Conservation (phyloP, 2,888 invertebrate genomes). For the Germaria angustata region DNA sequence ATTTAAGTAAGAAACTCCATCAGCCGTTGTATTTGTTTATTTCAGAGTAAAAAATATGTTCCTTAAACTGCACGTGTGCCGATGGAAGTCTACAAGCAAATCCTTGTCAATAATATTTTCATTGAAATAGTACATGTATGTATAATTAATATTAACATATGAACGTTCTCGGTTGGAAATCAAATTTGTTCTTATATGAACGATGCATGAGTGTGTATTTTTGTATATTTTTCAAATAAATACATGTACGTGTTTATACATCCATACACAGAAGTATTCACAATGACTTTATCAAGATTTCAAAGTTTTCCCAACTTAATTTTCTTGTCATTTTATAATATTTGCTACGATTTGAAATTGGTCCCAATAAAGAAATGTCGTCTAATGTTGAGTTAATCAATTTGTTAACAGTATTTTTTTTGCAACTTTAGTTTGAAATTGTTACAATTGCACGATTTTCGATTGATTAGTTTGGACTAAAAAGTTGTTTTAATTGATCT, state of each 20-base stretch:
- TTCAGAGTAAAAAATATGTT: no score
- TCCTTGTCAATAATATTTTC: neutral
- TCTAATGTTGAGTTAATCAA: slow-evolving; percentile 18
- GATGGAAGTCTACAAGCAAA: neutral
- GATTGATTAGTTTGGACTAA: neutral
- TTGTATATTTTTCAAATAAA: neutral
- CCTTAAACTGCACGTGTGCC: neutral
- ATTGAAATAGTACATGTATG: no score
- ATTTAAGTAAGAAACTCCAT: neutral
- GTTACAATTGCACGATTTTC: slow-evolving; percentile 4
- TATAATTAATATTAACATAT: slow-evolving; percentile 1
- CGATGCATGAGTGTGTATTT: neutral
- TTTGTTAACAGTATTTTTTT: slow-evolving; percentile 4
- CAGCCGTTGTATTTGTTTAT: neutral
- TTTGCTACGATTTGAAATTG: slow-evolving; percentile 13
- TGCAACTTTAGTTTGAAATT: neutral
- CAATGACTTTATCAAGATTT: slow-evolving; percentile 11
- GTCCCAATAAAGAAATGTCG: slow-evolving; percentile 14
- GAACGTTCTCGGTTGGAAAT: slow-evolving; percentile 11
- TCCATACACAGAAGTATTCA: no score
- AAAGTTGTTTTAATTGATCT: slow-evolving; percentile 28
- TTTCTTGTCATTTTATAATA: neutral
- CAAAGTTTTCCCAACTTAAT: neutral
- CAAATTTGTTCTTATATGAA: neutral
- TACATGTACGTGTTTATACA: neutral